A percentile compares a stretch with the other conserved stretches of the same genome.
phyloP scores from a whole-genome alignment of 1,140 invertebrate genomes.

The Bombus cullumanus region DNA sequence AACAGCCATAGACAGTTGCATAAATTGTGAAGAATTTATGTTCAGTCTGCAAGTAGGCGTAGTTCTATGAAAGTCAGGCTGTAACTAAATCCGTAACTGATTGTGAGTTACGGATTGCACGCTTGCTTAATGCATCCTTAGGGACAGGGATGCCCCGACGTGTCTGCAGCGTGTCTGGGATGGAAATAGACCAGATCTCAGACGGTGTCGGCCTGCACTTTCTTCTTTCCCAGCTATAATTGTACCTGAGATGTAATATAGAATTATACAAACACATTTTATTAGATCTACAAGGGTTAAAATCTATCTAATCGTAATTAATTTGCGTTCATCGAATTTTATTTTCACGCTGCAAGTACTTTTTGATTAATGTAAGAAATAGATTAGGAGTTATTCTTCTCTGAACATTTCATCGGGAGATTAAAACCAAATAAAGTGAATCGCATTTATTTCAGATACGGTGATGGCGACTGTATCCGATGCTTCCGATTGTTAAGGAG shows the following conservation, averaged over 20 bases:
- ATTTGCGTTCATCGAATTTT: neutral
- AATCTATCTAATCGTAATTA: neutral
- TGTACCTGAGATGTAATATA: neutral
- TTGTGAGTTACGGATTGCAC: neutral
- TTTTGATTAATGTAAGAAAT: neutral
- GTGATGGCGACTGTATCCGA: slow-evolving; percentile 84
- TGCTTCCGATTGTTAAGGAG: slow-evolving; percentile 86
- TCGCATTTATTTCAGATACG: slow-evolving; percentile 78
- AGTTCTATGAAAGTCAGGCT: neutral
- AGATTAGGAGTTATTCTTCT: neutral
- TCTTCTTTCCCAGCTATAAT: slow-evolving; percentile 32
- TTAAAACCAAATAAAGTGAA: neutral
- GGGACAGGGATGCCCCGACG: slow-evolving; percentile 51
- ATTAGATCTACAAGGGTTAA: neutral
- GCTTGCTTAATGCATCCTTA: slow-evolving; percentile 28
- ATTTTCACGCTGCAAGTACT: neutral
- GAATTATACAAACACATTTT: neutral
- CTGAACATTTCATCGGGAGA: no score
- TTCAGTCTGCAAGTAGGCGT: neutral
- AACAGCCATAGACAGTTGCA: neutral
- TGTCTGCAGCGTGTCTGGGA: slow-evolving; percentile 65
- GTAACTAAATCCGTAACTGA: neutral
- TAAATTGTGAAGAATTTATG: neutral
- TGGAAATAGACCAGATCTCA: slow-evolving; percentile 64
- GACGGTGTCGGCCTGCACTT: slow-evolving; percentile 45